Evolutionary conservation across 2,113 vertebrate species (phyloP), one percentile per base, ranked within the genome.

Genomic region (Synchiropus splendidus): DNA sequence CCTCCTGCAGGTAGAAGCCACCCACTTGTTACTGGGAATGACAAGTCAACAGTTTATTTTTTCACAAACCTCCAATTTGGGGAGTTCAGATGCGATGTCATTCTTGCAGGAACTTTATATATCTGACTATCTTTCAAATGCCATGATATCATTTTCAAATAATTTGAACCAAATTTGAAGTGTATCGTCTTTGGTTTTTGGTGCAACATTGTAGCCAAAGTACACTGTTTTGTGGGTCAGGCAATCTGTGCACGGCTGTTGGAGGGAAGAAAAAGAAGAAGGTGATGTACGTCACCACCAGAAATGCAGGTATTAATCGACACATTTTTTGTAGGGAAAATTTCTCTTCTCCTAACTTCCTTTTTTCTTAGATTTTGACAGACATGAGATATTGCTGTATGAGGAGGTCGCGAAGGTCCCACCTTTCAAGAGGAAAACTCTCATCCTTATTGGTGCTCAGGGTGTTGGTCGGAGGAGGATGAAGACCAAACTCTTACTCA

Each of bases 251-350:
- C 0, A 88, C 88, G 64, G 89, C 89, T 67, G 85, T 92, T 39
- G 91, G 90, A 9, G 88, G 87, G 18, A 98, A 86, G 80, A 98
- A 91, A 72, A 97, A 98, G 83, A 98, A 98, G 78, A 91, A 91
- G 64, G 91, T 98, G 88, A 98, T 98, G 94, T 98, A 98, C 51
- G 71, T 98, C 55, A 97, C 94, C 3, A 98, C 94, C 0, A 98
- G 90, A 78, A 98, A 97, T 11, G 94, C 94, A 37, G 94, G 94
- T 92, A 73, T 57, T 2, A 14, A 18, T 31, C 32, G 4, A 6
- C 12, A 10, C 5, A 41, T 15, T 17, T n/a, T 16, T 14, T 34
- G 13, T 3, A 37, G 12, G 32, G n/a, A 2, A 12, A 3, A 3
- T 34, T 11, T 5, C 9, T n/a, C 5, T 12, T 9, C 17, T 14